Evolutionary conservation across 2,888 invertebrate species (phyloP).

Genomic region (Spatulosminthurus flaviceps): DNA sequence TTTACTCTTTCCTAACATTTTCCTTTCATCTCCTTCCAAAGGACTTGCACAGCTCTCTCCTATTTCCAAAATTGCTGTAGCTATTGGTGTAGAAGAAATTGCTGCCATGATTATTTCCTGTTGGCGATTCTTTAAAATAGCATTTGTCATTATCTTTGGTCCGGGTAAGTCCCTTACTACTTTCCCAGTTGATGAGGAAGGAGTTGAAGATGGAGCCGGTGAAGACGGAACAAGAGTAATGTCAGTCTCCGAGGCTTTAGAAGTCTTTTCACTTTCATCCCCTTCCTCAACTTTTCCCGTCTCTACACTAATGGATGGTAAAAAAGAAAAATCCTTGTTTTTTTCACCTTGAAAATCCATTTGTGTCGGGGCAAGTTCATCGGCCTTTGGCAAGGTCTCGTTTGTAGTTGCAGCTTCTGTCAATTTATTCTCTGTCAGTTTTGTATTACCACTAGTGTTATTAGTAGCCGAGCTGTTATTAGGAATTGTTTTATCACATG

Average conservation of each 20-base stretch:
- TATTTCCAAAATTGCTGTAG: not conserved
- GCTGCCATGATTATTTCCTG: slow-evolving; percentile 47
- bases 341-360: not conserved
- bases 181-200: not conserved
- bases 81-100: not conserved
- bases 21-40: not conserved
- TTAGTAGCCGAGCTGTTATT: too few relatives aligned
- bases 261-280: not conserved
- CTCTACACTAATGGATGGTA: not conserved
- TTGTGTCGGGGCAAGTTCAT: not conserved
- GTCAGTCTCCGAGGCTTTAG: not conserved
- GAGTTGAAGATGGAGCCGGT: too few relatives aligned
- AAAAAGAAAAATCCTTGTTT: not conserved
- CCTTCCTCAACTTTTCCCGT: not conserved
- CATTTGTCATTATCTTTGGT: slow-evolving; percentile 58
- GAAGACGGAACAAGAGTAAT: not conserved
- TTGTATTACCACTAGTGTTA: not conserved
- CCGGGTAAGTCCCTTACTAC: slow-evolving; percentile 46
- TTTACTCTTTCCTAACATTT: not conserved
- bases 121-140: slow-evolving; percentile 52
- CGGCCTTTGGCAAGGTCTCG: not conserved
- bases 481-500: too few relatives aligned
- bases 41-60: not conserved
- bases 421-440: not conserved
- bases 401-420: not conserved